Conservation (phyloP, 2,888 invertebrate genomes). For the Agonum fuliginosum region DNA sequence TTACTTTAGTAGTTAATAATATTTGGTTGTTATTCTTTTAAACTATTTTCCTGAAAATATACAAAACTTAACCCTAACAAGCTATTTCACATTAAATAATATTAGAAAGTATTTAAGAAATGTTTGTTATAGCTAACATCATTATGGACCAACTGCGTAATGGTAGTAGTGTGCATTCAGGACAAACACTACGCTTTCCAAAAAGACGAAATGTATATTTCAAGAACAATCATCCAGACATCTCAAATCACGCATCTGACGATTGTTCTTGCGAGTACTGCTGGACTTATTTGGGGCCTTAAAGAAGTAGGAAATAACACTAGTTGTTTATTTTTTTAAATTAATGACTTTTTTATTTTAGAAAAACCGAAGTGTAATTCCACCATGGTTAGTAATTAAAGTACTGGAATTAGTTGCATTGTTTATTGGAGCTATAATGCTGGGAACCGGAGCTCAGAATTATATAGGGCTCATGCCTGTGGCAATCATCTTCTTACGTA, state of each 20-base stretch:
- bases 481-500: background rate
- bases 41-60: no score
- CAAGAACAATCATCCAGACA: background rate
- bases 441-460: background rate
- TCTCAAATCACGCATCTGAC: conserved; percentile 13
- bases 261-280: background rate
- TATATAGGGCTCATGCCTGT: conserved; percentile 2
- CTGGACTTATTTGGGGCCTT: background rate
- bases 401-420: background rate
- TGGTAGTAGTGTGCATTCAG: background rate
- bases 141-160: conserved; percentile 4
- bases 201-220: background rate
- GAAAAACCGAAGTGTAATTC: background rate
- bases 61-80: no score
- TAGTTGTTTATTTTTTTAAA: background rate
- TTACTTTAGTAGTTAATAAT: no score
- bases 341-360: background rate
- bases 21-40: no score
- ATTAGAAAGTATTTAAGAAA: no score
- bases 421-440: background rate
- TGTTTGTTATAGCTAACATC: conserved; percentile 9
- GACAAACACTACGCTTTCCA: background rate
- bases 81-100: no score
- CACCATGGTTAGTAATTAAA: conserved; percentile 22
- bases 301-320: conserved; percentile 18